These are phyloP conservation scores for Catharus bicknelli DNA, from an alignment of 2,113 vertebrate species.

Conservation along the genomic window DNA sequence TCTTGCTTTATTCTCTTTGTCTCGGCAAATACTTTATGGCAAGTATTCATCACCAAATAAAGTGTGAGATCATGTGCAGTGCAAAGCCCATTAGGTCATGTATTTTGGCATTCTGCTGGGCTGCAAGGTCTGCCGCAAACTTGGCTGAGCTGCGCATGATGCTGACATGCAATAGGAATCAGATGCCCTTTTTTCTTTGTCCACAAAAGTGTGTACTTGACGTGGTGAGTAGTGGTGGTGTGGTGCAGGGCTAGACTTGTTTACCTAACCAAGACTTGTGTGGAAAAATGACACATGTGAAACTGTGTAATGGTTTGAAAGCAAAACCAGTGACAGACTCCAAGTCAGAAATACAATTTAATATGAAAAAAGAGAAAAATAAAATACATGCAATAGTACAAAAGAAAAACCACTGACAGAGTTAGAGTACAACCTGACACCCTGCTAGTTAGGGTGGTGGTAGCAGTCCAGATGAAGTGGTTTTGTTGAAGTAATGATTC, in stretches of 20 bases:
- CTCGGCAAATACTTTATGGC: background rate
- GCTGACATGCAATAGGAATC: background rate
- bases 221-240: background rate
- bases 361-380: too few species aligned
- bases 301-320: background rate
- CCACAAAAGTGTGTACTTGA: background rate
- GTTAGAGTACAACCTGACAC: too few species aligned
- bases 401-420: too few species aligned
- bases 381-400: too few species aligned
- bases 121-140: conserved; percentile 15
- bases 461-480: too few species aligned
- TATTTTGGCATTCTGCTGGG: background rate
- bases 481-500: too few species aligned
- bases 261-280: background rate
- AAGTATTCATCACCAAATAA: conserved; percentile 22
- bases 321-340: too few species aligned
- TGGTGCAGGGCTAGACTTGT: background rate
- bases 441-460: too few species aligned
- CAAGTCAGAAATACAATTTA: too few species aligned
- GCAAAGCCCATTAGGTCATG: background rate
- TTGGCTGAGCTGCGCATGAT: background rate
- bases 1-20: conserved; percentile 6
- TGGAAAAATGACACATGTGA: background rate
- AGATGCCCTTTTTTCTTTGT: background rate
- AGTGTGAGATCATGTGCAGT: background rate